phyloP scores from a whole-genome alignment of 2,113 vertebrate genomes.

The Semicossyphus pulcher region DNA sequence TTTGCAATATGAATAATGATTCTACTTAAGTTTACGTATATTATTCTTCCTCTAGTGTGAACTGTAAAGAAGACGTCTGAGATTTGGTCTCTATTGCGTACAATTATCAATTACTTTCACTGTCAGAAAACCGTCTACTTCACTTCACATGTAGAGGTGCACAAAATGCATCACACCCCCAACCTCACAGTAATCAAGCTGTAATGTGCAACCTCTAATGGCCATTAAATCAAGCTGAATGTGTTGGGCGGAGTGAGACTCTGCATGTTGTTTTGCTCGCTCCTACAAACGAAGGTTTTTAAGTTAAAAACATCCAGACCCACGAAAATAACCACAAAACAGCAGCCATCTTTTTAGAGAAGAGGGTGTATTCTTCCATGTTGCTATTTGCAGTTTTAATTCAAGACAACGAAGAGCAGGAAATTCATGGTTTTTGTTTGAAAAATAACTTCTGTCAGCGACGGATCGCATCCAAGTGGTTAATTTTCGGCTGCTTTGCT shows the following conservation, averaged over 20 bases:
- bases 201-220: conserved; percentile 52
- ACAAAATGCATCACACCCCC: conserved; percentile 54
- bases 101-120: conserved; percentile 20
- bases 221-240: conserved; percentile 56
- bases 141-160: conserved; percentile 44
- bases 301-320: too few relatives aligned
- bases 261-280: not conserved
- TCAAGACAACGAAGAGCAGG: too few relatives aligned
- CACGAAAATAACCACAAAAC: too few relatives aligned
- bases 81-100: conserved; percentile 24
- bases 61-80: conserved; percentile 27
- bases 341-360: too few relatives aligned
- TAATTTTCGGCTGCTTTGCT: too few relatives aligned
- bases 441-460: too few relatives aligned
- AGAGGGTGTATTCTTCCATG: too few relatives aligned
- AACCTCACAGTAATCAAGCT: conserved; percentile 51
- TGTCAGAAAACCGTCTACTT: conserved; percentile 35
- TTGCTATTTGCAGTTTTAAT: too few relatives aligned
- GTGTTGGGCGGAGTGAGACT: conserved; percentile 1
- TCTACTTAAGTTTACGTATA: too few relatives aligned
- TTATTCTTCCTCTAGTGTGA: not conserved
- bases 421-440: too few relatives aligned
- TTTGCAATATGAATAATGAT: not conserved
- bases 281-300: conserved; percentile 1
- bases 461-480: too few relatives aligned